Evolutionary conservation across 1,140 invertebrate genomes (phyloP).

Genomic region (Bombus impatiens): DNA sequence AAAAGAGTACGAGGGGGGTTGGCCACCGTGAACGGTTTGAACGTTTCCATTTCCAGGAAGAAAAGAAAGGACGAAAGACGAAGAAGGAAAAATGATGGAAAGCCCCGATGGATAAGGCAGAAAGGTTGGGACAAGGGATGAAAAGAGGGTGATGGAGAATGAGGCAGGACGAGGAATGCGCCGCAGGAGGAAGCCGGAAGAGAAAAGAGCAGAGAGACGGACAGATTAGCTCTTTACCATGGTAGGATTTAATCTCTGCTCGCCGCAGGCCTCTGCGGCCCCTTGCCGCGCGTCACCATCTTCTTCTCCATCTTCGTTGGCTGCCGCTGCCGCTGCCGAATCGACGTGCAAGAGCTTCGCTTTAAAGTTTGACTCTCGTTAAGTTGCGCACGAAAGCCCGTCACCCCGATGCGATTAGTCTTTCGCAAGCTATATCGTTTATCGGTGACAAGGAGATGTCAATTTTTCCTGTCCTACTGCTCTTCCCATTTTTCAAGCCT

Average conservation of each 20-base stretch:
- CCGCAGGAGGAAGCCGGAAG: not conserved
- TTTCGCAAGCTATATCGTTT: slow-evolving; percentile 6
- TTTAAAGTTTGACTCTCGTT: slow-evolving; percentile 51
- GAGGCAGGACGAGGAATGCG: not conserved
- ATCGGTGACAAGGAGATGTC: not conserved
- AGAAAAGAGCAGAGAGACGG: slow-evolving; percentile 52
- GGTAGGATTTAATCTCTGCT: slow-evolving; percentile 78
- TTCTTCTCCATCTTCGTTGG: not conserved
- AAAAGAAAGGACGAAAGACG: not conserved
- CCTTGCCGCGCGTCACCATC: slow-evolving; percentile 29
- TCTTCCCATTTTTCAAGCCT: not conserved
- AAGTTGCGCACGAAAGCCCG: not conserved
- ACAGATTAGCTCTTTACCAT: slow-evolving; percentile 77
- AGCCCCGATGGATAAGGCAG: not conserved
- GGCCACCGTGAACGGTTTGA: too few relatives aligned
- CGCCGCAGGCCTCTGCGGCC: slow-evolving; percentile 68
- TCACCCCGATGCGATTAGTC: slow-evolving; percentile 36
- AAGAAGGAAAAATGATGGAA: not conserved
- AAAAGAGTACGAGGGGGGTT: not conserved
- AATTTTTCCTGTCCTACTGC: not conserved
- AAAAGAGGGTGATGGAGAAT: not conserved
- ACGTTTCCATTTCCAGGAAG: slow-evolving; percentile 6
- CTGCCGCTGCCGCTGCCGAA: not conserved
- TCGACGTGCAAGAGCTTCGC: slow-evolving; percentile 45
- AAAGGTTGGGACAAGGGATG: not conserved